Conservation (phyloP, 23 tunicate genomes). For the Halocynthia aurantium region DNA sequence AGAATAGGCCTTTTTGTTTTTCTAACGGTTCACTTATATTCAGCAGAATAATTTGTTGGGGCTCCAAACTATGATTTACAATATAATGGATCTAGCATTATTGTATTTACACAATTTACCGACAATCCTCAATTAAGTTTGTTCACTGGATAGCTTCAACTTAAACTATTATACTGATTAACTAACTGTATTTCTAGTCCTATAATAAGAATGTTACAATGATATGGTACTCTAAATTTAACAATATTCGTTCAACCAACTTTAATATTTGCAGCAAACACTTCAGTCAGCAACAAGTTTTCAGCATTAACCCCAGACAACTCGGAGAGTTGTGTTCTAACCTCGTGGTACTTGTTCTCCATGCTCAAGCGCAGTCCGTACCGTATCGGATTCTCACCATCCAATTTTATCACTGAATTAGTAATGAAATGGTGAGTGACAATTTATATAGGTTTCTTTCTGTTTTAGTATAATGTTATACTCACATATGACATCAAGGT, state of each 20-base stretch:
- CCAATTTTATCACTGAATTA: conserved; percentile 47
- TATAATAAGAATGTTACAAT: too few relatives aligned
- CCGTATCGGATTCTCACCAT: conserved; percentile 56
- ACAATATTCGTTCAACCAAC: conserved; percentile 14
- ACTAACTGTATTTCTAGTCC: too few relatives aligned
- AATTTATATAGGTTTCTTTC: neutral
- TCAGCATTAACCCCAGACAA: conserved; percentile 36
- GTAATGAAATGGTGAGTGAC: neutral
- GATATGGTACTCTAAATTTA: too few relatives aligned
- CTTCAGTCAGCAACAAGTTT: conserved; percentile 47
- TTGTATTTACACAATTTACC: too few relatives aligned
- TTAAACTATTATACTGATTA: too few relatives aligned
- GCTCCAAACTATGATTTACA: too few relatives aligned
- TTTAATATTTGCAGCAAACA: conserved; percentile 53
- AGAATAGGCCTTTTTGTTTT: too few relatives aligned
- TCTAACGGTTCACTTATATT: too few relatives aligned
- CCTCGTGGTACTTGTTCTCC: conserved; percentile 66
- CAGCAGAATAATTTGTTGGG: too few relatives aligned
- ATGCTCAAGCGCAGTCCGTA: conserved; percentile 64
- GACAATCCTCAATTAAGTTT: too few relatives aligned
- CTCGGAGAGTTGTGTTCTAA: conserved; percentile 50
- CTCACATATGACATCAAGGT: conserved; percentile 79
- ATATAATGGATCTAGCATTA: too few relatives aligned
- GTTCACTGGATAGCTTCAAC: too few relatives aligned
- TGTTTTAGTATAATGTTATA: neutral